Percentiles rank a stretch among this genome's conserved stretches.
phyloP scores from a whole-genome alignment of 2,113 vertebrate genomes.

The Hydrolagus affinis region DNA sequence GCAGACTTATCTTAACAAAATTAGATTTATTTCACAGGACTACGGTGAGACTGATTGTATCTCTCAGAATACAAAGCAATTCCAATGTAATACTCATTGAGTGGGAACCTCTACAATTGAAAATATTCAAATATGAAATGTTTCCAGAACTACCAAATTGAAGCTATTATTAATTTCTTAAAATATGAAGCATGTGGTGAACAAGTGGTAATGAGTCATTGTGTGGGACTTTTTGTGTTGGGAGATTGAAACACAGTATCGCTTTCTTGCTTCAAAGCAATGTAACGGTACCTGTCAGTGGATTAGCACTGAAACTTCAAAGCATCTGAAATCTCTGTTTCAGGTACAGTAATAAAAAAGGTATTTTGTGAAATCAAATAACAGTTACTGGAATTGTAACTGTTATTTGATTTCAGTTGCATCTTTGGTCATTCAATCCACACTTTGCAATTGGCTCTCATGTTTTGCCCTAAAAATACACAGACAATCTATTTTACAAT shows the following conservation, averaged over 20 bases:
- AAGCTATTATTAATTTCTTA: not conserved
- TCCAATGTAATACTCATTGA: slow-evolving; percentile 8
- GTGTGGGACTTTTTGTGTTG: slow-evolving; percentile 1
- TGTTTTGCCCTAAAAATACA: no score
- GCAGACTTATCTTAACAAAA: not conserved
- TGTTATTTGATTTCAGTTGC: no score
- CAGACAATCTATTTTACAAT: no score
- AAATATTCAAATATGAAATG: slow-evolving; percentile 1
- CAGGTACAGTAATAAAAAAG: not conserved
- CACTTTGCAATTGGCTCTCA: no score
- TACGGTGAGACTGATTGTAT: not conserved
- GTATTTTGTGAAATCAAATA: not conserved
- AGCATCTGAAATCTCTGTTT: not conserved
- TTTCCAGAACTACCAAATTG: slow-evolving; percentile 11
- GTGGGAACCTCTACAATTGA: not conserved
- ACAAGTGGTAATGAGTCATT: slow-evolving; percentile 15
- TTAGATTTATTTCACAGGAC: slow-evolving; percentile 1
- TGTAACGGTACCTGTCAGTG: not conserved
- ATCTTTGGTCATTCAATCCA: no score
- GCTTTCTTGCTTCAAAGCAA: not conserved
- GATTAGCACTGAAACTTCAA: not conserved
- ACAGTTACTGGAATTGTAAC: not conserved
- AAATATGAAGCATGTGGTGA: slow-evolving; percentile 22
- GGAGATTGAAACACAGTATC: not conserved
- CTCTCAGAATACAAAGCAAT: slow-evolving; percentile 8